Base-by-base conservation (phyloP, 2,113 vertebrate species). In the Malurus melanocephalus region DNA sequence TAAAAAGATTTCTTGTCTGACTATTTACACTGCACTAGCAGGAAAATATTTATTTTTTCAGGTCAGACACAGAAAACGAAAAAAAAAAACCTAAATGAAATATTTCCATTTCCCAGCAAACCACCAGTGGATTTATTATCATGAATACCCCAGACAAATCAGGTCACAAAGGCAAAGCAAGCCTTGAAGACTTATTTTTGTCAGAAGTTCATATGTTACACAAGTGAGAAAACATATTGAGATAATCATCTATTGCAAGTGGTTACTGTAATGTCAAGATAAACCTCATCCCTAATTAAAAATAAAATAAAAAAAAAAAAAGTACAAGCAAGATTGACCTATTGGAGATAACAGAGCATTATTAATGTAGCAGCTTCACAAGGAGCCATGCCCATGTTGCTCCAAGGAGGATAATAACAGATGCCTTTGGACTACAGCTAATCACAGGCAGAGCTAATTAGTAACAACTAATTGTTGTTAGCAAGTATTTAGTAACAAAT, bases 21-120 rank as follows among this genome's bases (percentile, higher is more conserved):
- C 57, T 94, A 59, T 85, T 61, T 60, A 59, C 4, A 13, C 11
- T 67, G 33, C 35, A 52, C 51, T 81, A 59, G 55, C 72, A 83
- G 45, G 83, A 80, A 94, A 94, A 89, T 93, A 95, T 93, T 95
- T 95, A 73, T 87, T 68, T 91, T 95, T 93, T 91, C 66, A 75
- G 92, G 92, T 96, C 95, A 95, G 81, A 62, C 35, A 24, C 57
- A 91, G 83, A 90, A 95, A 96, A 95, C 78, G 94, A 93, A 92
- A 32, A 26, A 26, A n/a, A 26, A 22, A 80, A 46, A 38, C 88
- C 33, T 33, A 10, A 95, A 79, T 88, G 61, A 97, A 79, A 11
- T 80, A 86, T 91, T 95, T 92, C 33, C 21, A 88, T 87, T 96
- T 95, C 86, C 67, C 55, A 28, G 49, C 46, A 96, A 97, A 91